Base-by-base conservation (phyloP, 2,797 vertebrate species). In the Xenentodon cancila region DNA sequence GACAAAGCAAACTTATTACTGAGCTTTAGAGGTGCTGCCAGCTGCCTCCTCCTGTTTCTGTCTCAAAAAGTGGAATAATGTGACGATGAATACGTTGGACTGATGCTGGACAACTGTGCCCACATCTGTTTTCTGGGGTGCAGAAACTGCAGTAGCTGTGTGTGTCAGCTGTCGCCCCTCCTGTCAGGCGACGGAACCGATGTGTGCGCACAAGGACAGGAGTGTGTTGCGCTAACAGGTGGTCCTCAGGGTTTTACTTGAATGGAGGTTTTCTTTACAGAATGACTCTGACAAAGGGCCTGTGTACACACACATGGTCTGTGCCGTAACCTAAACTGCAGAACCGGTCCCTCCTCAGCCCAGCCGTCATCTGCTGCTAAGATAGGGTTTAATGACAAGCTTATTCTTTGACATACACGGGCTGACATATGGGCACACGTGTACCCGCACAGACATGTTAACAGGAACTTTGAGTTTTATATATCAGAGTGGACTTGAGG, bases 141-240 rank as follows among this genome's bases (percentile, higher is more conserved):
- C 63, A 67, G 92, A 91, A 92, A 93, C 84, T 43, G 74, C 57
- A n/a, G 81, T 57, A 65, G 68, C 84, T 74, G 80, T 81, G 80
- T 82, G 72, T 88, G 88, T 93, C 92, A 93, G 92, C 93, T 94
- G 93, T 87, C 81, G 67, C 75, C 71, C 82, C 90, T 79, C 90
- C 82, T 82, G 68, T 85, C 59, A 59, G 81, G 57, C 62, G 51
- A 80, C 82, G 75, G 86, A 83, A 80, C 70, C 71, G 61, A 75
- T 79, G 72, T 83, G 70, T 68, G 64, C 56, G 37, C 60, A 77
- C 54, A 73, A 84, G 78, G 75, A 75, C 25, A 12, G 73, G 87
- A 85, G 87, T 89, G 88, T 92, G 83, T 85, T 84, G 62, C 25
- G 47, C 65, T 47, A 90, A 93, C 93, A 94, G 93, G 91, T 94